These are phyloP conservation scores for Xiphias gladius DNA, from an alignment of 2,113 vertebrate species.

Conservation along the genomic window DNA sequence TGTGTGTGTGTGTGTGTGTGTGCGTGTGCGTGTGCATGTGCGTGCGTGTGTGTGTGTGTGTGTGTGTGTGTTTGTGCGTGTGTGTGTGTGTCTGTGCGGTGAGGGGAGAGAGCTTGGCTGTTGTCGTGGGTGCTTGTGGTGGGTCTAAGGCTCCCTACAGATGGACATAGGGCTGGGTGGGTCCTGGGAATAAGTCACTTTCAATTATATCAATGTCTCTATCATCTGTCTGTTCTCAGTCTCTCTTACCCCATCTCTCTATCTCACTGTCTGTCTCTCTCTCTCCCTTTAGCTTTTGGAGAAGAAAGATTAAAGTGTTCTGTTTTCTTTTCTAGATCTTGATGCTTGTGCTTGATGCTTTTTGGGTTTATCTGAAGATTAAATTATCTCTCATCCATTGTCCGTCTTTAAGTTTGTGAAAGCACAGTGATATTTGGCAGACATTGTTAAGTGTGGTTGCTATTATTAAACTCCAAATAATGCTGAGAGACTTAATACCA, in stretches of 20 bases:
- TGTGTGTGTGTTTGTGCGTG: constrained; percentile 52
- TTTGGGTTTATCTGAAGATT: constrained; percentile 77
- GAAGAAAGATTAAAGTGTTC: constrained; percentile 76
- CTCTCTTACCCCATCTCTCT: constrained; percentile 47
- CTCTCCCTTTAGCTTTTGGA: constrained; percentile 56
- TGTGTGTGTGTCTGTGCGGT: constrained; percentile 34
- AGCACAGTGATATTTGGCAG: constrained; percentile 67
- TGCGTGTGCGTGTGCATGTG: constrained; percentile 52
- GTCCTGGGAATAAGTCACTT: constrained; percentile 84
- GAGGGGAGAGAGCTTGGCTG: constrained; percentile 51
- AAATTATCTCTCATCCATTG: constrained; percentile 71
- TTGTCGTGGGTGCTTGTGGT: constrained; percentile 64
- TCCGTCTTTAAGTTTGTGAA: constrained; percentile 64
- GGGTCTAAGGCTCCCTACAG: constrained; percentile 79
- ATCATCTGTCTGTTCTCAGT: constrained; percentile 76
- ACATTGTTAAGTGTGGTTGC: constrained; percentile 46
- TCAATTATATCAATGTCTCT: constrained; percentile 86
- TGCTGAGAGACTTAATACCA: constrained; percentile 12
- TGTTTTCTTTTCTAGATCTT: constrained; percentile 78
- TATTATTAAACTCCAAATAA: constrained; percentile 57
- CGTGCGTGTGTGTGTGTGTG: constrained; percentile 52
- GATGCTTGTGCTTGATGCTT: constrained; percentile 60
- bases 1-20: constrained; percentile 53
- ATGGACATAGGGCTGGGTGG: constrained; percentile 81
- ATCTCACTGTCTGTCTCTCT: constrained; percentile 57